Base-by-base conservation (phyloP, 2,888 invertebrate species). In the Eupithecia subfuscata region DNA sequence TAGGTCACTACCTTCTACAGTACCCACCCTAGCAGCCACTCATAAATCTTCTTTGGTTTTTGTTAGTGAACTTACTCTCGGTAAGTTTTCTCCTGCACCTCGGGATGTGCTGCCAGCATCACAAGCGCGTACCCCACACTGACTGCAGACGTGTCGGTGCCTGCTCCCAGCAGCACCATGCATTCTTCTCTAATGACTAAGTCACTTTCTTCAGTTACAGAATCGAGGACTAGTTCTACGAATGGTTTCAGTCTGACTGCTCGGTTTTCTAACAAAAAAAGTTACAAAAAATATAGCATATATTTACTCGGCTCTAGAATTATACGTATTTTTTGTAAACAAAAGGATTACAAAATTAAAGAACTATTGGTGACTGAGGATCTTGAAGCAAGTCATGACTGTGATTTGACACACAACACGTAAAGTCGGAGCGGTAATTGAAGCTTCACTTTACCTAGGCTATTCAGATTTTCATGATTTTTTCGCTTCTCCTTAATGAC, bases 81-180 rank as follows among this genome's bases (percentile, higher is more conserved):
- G 30, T 45, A 68, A 18, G 80, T 86, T 82, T 78, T 88, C 88
- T 89, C 89, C 60, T 70, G 70, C 9, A 70, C 40, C 0, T 63
- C 60, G 11, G 70, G 70, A 25, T 70, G 40, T 9, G 63, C 83
- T 76, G 70, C 70, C 60, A 70, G 70, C 81, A 88, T 79, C 0
- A 84, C 64, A 0, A 83, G 67, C 0, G 81, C 79, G 65, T 85
- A 89, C 0, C 84, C 79, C 5, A 79, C 67, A 0, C 82, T 85
- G 0, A 85, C 86, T 0, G 89, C 87, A 0, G 86, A 67, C 0
- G 82, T 82, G 37, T 88, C 87, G 1, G 83, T 85, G 1, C 86
- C 85, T 4, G 86, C 87, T 6, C 84, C 12, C 6, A 82, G 72
- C 1, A 84, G 30, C 0, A 84, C 83, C 18, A 86, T 73, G 0